Percentiles rank a stretch among this genome's conserved stretches.
Evolutionary conservation across 1,140 invertebrate species (phyloP).

Genomic region (Drosophila kanapiae): DNA sequence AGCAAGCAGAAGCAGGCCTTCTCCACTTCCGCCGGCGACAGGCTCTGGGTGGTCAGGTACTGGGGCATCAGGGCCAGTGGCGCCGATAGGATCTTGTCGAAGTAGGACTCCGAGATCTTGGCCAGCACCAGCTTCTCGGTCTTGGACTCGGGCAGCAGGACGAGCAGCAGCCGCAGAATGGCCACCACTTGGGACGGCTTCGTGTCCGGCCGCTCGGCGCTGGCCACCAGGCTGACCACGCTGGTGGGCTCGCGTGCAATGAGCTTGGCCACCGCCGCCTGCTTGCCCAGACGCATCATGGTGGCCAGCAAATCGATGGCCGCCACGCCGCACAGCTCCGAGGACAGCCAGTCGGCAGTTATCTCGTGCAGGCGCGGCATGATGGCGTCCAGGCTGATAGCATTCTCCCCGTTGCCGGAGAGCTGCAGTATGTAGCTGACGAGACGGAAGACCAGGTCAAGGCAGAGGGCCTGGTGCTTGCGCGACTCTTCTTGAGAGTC

Average conservation of each 20-base stretch:
- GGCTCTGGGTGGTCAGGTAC: constrained; percentile 49
- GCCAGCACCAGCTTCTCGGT: constrained; percentile 78
- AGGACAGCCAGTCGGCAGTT: constrained; percentile 63
- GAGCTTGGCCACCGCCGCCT: constrained; percentile 48
- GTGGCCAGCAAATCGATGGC: constrained; percentile 63
- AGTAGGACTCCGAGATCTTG: constrained; percentile 78
- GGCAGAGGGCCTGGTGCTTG: constrained; percentile 69
- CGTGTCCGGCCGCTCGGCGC: constrained; percentile 64
- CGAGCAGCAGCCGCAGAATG: constrained; percentile 65
- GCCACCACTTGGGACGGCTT: constrained; percentile 53
- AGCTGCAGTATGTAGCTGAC: constrained; percentile 67
- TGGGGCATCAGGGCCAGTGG: constrained; percentile 57
- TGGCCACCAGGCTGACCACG: constrained; percentile 61
- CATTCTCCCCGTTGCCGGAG: constrained; percentile 39
- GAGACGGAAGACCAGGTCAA: constrained; percentile 65
- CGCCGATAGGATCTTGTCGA: constrained; percentile 75
- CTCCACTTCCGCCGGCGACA: constrained; percentile 64
- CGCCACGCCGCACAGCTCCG: constrained; percentile 69
- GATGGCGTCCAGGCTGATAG: constrained; percentile 74
- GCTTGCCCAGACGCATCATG: constrained; percentile 59
- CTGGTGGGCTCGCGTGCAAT: constrained; percentile 63
- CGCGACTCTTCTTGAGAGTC: constrained; percentile 85
- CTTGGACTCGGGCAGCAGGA: constrained; percentile 63
- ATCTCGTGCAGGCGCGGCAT: constrained; percentile 70
- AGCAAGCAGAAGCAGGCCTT: constrained; percentile 76